Evolutionary conservation across 1,140 invertebrate genomes (phyloP).

Genomic region (Trichonephila clavata): DNA sequence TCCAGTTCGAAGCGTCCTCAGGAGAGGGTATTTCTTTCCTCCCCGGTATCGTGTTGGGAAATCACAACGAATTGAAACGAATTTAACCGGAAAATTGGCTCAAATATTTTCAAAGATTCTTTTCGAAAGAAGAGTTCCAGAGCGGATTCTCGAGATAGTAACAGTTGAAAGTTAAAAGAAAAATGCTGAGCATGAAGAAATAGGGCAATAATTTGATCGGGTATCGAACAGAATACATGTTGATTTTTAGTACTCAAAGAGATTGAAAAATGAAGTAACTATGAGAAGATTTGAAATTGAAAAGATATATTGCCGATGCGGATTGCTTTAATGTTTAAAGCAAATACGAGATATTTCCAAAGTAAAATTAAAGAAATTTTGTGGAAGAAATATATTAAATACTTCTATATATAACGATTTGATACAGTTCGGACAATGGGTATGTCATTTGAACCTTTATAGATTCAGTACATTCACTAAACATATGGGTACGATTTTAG

Average conservation of each 20-base stretch:
- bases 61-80: constrained; percentile 46
- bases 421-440: no score
- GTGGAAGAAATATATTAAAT: no score
- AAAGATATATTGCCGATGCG: no score
- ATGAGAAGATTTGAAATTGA: not conserved
- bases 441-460: no score
- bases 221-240: not conserved
- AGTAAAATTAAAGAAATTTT: no score
- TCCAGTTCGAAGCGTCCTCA: not conserved
- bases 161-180: not conserved
- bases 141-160: not conserved
- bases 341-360: no score
- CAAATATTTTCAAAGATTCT: constrained; percentile 55
- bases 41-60: constrained; percentile 17
- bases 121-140: constrained; percentile 1
- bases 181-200: not conserved
- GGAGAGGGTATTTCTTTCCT: not conserved
- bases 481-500: no score
- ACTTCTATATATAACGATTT: no score
- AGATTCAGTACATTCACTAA: no score
- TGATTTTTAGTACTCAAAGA: not conserved
- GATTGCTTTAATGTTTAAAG: no score
- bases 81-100: constrained; percentile 59
- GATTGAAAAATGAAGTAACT: not conserved
- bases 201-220: constrained; percentile 24